These are phyloP conservation scores for Fragum whitleyi DNA, from an alignment of 2,888 invertebrate species.

Conservation along the genomic window DNA sequence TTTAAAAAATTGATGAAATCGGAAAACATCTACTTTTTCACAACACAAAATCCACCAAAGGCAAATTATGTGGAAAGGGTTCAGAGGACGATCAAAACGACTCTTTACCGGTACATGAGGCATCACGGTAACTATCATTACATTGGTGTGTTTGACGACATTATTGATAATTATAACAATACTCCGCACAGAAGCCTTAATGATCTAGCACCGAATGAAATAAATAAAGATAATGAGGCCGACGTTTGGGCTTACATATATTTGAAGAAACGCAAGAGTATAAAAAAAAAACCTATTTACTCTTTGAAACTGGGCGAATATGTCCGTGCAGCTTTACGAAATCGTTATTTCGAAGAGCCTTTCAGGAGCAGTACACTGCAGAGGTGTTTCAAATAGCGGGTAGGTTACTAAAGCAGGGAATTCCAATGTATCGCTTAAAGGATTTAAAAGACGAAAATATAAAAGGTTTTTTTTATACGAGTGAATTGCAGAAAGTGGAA, in stretches of 20 bases:
- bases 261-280: conserved; percentile 23
- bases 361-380: conserved; percentile 39
- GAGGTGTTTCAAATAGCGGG: conserved; percentile 46
- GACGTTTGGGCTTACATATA: conserved; percentile 46
- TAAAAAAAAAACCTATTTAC: conserved; percentile 27
- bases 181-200: conserved; percentile 40
- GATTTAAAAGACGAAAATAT: conserved; percentile 43
- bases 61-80: conserved; percentile 34
- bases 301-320: conserved; percentile 30
- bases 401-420: conserved; percentile 32
- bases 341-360: conserved; percentile 30
- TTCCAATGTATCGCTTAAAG: conserved; percentile 40
- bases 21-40: conserved; percentile 33
- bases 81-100: conserved; percentile 28
- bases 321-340: conserved; percentile 36
- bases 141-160: neutral
- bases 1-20: conserved; percentile 30
- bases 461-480: conserved; percentile 39
- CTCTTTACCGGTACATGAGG: conserved; percentile 15
- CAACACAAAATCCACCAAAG: conserved; percentile 39
- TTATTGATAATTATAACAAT: conserved; percentile 25
- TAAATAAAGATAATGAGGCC: conserved; percentile 41
- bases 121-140: conserved; percentile 22
- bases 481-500: conserved; percentile 47
- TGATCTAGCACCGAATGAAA: conserved; percentile 31